Base-by-base conservation (phyloP, 2,888 invertebrate species). In the Andrena praecox region DNA sequence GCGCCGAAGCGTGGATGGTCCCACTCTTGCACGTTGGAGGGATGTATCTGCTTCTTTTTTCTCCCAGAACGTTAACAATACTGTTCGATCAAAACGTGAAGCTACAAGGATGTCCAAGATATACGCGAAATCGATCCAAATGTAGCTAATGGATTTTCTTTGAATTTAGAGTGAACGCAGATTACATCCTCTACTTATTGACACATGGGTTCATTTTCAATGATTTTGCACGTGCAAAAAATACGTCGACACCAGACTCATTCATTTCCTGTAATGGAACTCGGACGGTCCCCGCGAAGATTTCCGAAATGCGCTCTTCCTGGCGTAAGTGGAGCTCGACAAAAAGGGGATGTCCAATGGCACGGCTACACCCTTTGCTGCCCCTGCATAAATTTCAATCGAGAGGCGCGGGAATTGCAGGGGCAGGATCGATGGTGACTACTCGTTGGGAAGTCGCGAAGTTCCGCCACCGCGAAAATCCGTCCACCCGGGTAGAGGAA, bases 401-500 rank as follows among this genome's bases (percentile, higher is more conserved):
- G 68, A 29, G 6, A 33, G 72, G 59, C 52, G 63, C 31, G 71
- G 59, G 79, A 81, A 86, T 82, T 77, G 67, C 71, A 33, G 31
- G 31, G 10, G n/a, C 62, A 66, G 82, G 75, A 82, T 85, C 76
- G 82, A 84, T 81, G 60, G 78, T 73, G 79, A 77, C 71, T 52
- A 60, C 69, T 73, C 59, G 83, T 78, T 75, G 85, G 69, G 62
- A 78, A 87, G 87, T 87, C 83, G 75, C 42, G 64, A 87, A 87
- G 73, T 82, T 80, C 78, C 78, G 70, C 52, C 66, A 56, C 77
- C 54, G 64, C 79, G 77, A 83, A 72, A 83, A 83, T 83, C 66
- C 83, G 85, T 79, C 80, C 85, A 82, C 63, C 79, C 74, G 66
- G 73, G 60, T 60, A 77, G 84, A 89, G 90, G 89, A 92, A 91